Percentiles rank a stretch among this genome's conserved stretches.
phyloP scores from a whole-genome alignment of 1,140 invertebrate species.

The Habropoda laboriosa region DNA sequence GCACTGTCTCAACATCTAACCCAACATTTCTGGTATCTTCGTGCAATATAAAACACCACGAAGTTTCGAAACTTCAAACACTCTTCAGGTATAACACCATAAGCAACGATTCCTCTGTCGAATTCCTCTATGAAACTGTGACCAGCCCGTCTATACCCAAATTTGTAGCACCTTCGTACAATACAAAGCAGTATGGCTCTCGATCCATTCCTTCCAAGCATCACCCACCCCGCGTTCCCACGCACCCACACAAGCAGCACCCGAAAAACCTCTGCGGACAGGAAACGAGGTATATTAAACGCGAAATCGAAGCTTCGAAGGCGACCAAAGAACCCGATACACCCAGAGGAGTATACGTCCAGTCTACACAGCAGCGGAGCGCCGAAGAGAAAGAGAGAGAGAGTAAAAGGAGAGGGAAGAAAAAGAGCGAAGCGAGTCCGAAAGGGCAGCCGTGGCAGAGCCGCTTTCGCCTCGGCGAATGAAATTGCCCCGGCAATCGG shows the following conservation, averaged over 20 bases:
- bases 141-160: too few relatives aligned
- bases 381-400: neutral
- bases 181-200: too few relatives aligned
- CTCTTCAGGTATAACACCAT: too few relatives aligned
- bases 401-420: neutral
- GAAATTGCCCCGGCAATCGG: slow-evolving; percentile 76
- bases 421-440: slow-evolving; percentile 32
- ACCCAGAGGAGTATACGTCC: too few relatives aligned
- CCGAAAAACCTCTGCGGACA: neutral
- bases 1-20: too few relatives aligned
- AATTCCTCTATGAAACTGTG: too few relatives aligned
- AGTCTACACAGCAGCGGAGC: too few relatives aligned
- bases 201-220: neutral
- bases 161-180: too few relatives aligned
- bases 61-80: too few relatives aligned
- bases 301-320: neutral
- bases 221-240: neutral
- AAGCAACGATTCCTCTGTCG: too few relatives aligned
- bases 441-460: slow-evolving; percentile 59
- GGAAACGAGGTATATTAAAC: neutral
- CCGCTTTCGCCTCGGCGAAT: slow-evolving; percentile 64
- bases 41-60: too few relatives aligned
- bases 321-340: neutral
- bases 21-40: too few relatives aligned
- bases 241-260: neutral